Base-by-base conservation (phyloP, 1,140 invertebrate genomes). In the Wasmannia auropunctata region DNA sequence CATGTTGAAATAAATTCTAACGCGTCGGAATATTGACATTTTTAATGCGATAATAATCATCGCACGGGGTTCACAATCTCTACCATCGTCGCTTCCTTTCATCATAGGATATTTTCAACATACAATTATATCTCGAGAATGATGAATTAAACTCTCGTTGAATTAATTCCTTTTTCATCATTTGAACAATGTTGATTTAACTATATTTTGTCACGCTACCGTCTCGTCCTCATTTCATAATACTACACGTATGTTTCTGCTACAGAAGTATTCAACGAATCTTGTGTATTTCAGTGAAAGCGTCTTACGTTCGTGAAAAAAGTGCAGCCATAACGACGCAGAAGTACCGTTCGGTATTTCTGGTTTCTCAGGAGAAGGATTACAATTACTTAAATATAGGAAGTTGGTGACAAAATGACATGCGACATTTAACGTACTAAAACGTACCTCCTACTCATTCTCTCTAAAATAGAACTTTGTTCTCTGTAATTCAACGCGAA, bases 261-360 rank as follows among this genome's bases (percentile, higher is more conserved):
- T 22, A 60, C 43, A 34, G 14, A 58, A 40, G 14, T 76, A 76
- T 85, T 63, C 43, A 40, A 51, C 16, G 31, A 37, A 60, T 72
- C 43, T 58, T 51, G 11, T 22, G 46, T 7, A 58, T 63, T 86
- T 83, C n/a, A 58, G 85, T 84, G 79, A 84, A 84, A 84, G 67
- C 43, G 58, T 56, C 28, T 86, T 46, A 63, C 11, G 19, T n/a
- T 63, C 46, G 60, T 16, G 14, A 74, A 81, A 74, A 51, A 74
- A 83, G 6, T 54, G 25, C 46, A 43, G 6, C 49, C 37, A 8
- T 40, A 85, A 77, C 7, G 34, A 43, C 22, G 46, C 14, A n/a
- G 11, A 81, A 43, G 40, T 85, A 31, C 31, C 77, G 40, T 43
- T 69, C 40, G 11, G 43, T 49, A 76, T 63, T 43, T 77, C n/a